These are phyloP conservation scores for Megastigmus dorsalis DNA, from an alignment of 2,888 invertebrate genomes.

Conservation along the genomic window DNA sequence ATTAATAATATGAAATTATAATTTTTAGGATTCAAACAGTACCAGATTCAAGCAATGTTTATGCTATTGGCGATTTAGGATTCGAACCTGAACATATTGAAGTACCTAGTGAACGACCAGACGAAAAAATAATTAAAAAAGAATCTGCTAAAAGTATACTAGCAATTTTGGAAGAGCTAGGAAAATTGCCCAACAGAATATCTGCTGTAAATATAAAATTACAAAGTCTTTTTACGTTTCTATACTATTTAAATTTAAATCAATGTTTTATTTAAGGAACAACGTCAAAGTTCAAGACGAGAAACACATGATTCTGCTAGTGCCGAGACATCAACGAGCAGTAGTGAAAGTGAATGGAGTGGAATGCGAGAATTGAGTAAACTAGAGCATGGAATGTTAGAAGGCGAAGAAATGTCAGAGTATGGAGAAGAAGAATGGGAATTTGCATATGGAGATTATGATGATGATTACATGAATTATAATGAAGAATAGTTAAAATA, in stretches of 20 bases:
- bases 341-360: not conserved
- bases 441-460: conserved; percentile 8
- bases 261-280: not conserved
- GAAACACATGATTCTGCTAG: not conserved
- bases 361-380: not conserved
- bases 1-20: conserved; percentile 16
- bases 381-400: not conserved
- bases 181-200: not conserved
- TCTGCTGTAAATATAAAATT: not conserved
- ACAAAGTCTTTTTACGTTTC: not conserved
- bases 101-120: conserved; percentile 30
- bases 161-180: conserved; percentile 33
- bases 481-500: not conserved
- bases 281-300: not conserved
- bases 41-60: conserved; percentile 50
- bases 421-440: no score
- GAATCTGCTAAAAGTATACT: conserved; percentile 22
- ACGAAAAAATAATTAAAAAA: not conserved
- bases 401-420: no score
- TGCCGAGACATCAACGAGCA: not conserved
- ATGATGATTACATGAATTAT: conserved; percentile 26
- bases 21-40: conserved; percentile 53
- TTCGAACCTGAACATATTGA: conserved; percentile 57
- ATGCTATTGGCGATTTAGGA: conserved; percentile 58
- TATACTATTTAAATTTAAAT: not conserved